A percentile compares a stretch with the other conserved stretches of the same genome.
Evolutionary conservation across 1,140 invertebrate species (phyloP).

Genomic region (Heterodera carotae): DNA sequence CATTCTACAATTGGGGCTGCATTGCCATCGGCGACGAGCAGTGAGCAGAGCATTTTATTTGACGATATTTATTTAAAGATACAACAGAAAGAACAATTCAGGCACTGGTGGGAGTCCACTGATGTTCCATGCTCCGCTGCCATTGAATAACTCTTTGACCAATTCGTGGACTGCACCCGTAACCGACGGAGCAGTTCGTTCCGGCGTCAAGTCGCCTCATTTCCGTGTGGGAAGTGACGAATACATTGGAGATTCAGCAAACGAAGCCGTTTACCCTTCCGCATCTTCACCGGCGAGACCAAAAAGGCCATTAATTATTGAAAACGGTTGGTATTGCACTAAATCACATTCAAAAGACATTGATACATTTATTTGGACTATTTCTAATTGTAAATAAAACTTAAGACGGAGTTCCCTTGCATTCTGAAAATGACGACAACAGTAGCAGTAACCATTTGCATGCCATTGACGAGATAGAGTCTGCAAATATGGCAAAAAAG

Average conservation of each 20-base stretch:
- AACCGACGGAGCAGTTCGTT: not conserved
- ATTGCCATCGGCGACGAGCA: not conserved
- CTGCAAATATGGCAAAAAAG: not conserved
- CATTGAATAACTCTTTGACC: not conserved
- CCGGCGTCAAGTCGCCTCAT: not conserved
- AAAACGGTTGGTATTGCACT: too few species aligned
- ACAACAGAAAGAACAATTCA: not conserved
- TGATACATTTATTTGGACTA: too few species aligned
- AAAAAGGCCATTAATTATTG: too few species aligned
- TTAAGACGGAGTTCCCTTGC: not conserved
- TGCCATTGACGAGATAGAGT: not conserved
- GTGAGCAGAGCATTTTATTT: not conserved
- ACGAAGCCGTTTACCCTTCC: not conserved
- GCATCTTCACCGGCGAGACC: too few species aligned
- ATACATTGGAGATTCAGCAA: not conserved
- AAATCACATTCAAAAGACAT: too few species aligned
- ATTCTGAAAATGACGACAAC: not conserved
- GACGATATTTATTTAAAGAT: not conserved
- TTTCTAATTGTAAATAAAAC: too few species aligned
- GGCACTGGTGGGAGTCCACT: constrained; percentile 5
- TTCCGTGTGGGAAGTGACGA: constrained; percentile 1
- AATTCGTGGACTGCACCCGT: not conserved
- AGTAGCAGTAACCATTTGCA: not conserved
- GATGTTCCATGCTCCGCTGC: constrained; percentile 1
- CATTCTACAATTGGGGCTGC: not conserved